Percentiles rank a stretch among this genome's conserved stretches.
Conservation (phyloP, 2,888 invertebrate species). For the Chouioia cunea region DNA sequence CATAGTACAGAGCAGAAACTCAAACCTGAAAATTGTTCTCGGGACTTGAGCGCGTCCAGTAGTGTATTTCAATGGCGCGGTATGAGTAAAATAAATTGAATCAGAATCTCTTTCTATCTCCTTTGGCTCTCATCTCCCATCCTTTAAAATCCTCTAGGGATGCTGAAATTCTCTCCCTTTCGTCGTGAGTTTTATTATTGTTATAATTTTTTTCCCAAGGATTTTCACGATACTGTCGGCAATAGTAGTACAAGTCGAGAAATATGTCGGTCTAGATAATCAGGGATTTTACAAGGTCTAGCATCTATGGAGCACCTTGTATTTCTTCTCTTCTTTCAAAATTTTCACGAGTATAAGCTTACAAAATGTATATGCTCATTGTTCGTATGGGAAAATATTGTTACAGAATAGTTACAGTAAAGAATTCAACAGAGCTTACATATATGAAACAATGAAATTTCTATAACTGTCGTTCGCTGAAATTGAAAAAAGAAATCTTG, state of each 20-base stretch:
- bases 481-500: too few relatives aligned
- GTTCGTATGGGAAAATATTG: not conserved
- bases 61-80: slow-evolving; percentile 34
- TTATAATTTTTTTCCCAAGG: slow-evolving; percentile 41
- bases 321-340: not conserved
- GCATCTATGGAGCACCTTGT: slow-evolving; percentile 22
- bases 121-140: slow-evolving; percentile 34
- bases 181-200: slow-evolving; percentile 34
- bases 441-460: too few relatives aligned
- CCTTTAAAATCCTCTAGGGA: slow-evolving; percentile 36
- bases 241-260: slow-evolving; percentile 10
- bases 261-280: slow-evolving; percentile 41
- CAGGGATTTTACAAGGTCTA: slow-evolving; percentile 31
- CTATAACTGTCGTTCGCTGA: too few relatives aligned
- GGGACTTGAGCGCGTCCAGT: not conserved
- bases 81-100: slow-evolving; percentile 45
- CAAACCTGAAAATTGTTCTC: too few relatives aligned
- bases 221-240: slow-evolving; percentile 21
- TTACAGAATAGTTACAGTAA: too few relatives aligned
- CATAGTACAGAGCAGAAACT: too few relatives aligned
- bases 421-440: too few relatives aligned
- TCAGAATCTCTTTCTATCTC: slow-evolving; percentile 39
- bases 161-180: not conserved
- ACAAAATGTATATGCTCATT: not conserved
- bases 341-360: not conserved